Percentiles rank a stretch among this genome's conserved stretches.
phyloP scores from a whole-genome alignment of 2,888 invertebrate species.

The Meteorus cinctellus region DNA sequence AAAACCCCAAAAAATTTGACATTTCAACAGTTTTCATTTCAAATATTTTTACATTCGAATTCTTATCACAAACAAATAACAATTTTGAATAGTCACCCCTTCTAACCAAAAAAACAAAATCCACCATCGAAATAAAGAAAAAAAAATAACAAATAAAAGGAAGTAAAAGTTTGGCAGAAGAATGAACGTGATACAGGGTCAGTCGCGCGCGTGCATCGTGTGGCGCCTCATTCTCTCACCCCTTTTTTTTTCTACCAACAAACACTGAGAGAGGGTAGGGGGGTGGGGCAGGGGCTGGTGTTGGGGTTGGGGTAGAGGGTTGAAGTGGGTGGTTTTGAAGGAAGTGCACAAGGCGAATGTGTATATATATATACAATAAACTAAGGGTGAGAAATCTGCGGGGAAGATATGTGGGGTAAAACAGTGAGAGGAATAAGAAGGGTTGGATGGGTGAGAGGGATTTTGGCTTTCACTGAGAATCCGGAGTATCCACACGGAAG shows the following conservation, averaged over 20 bases:
- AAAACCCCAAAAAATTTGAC: no score
- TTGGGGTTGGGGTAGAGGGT: no score
- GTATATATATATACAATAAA: not conserved
- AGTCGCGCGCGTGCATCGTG: slow-evolving; percentile 8
- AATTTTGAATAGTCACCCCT: no score
- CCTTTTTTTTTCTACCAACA: not conserved
- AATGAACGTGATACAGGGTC: slow-evolving; percentile 14
- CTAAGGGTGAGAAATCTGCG: slow-evolving; percentile 10
- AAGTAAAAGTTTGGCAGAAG: slow-evolving; percentile 26
- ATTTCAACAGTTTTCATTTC: no score
- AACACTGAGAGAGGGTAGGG: not conserved
- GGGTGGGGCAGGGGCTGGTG: no score
- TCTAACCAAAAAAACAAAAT: not conserved
- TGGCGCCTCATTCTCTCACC: slow-evolving; percentile 16
- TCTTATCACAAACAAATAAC: no score
- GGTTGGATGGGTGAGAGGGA: slow-evolving; percentile 26
- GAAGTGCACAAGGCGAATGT: not conserved
- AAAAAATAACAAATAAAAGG: not conserved
- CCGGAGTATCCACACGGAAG: slow-evolving; percentile 45
- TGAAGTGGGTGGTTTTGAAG: not conserved
- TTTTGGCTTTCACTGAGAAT: slow-evolving; percentile 52
- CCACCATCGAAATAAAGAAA: not conserved
- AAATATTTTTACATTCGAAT: no score
- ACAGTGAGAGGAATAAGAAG: slow-evolving; percentile 5
- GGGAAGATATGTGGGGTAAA: not conserved